Base-by-base conservation (phyloP, 1,140 invertebrate genomes). In the Patella vulgata region DNA sequence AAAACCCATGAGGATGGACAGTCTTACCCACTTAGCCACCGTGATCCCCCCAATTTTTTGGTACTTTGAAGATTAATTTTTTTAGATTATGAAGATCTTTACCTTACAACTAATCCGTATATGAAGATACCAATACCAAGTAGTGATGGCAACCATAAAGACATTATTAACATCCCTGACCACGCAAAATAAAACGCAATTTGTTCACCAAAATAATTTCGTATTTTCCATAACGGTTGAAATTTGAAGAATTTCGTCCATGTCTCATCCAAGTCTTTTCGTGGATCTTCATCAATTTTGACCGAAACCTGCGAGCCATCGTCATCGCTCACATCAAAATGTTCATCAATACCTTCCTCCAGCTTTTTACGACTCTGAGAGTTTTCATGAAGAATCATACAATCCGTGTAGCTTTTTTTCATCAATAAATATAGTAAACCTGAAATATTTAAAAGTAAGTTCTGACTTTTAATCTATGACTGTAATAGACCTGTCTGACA, bases 131-230 rank as follows among this genome's bases (percentile, higher is more conserved):
- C 66, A 6, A 85, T 25, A n/a, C 85, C 85, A 67, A 85, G 74
- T 0, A 85, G 2, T 30, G 78, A 80, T 1, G 85, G 85, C 6
- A 85, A 66, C 78, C 79, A 82, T 14, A 85, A 66, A 14, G 81
- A 78, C 11, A 74, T 65, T 5, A 78, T 80, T 12, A 85, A 56
- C 39, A 75, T 67, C 0, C 83, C 84, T 0, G 78, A 72, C 83
- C 84, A 86, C 0, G 84, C 84, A 71, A 86, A 86, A 54, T 86
- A 86, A 27, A 86, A 77, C 0, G 81, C 83, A 66, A 86, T 84
- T 58, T 82, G 84, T 59, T 86, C 84, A 8, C 85, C 85, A 74
- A 85, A 85, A 59, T 86, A 86, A 61, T 85, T 77, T 19, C 85
- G 59, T 21, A 84, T 81, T 47, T 79, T 81, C 80, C 80, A 82